These are phyloP conservation scores for Sturnira hondurensis DNA, from an alignment of 2,113 vertebrate genomes.

Conservation along the genomic window DNA sequence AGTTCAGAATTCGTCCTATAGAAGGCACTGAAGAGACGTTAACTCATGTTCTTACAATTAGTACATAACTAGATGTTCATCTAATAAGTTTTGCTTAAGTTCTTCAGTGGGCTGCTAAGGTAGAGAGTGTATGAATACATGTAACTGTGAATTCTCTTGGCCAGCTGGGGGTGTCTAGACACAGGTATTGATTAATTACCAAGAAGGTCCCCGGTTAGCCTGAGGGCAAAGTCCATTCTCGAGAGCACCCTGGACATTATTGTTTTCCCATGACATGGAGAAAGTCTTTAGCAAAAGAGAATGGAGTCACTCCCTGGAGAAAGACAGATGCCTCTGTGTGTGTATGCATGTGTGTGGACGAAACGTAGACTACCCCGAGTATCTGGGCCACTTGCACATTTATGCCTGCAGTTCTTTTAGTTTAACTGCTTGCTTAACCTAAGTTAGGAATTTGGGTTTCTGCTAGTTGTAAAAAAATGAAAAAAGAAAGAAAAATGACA, in stretches of 20 bases:
- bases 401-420: background rate
- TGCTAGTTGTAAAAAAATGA: background rate
- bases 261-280: background rate
- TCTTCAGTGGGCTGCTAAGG: background rate
- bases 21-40: background rate
- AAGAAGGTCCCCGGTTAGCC: background rate
- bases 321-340: background rate
- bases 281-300: background rate
- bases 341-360: background rate
- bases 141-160: too few relatives aligned
- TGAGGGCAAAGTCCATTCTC: background rate
- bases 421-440: background rate
- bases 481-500: background rate
- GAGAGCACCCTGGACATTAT: background rate
- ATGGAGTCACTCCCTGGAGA: background rate
- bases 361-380: background rate
- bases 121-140: background rate
- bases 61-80: background rate
- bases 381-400: background rate
- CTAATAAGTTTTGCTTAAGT: background rate
- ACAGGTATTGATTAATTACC: background rate
- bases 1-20: background rate
- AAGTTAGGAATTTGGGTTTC: background rate
- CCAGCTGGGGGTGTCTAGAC: background rate
- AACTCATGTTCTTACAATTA: background rate